phyloP scores from a whole-genome alignment of 1,140 invertebrate genomes.

The Drosophila nigrodunni region DNA sequence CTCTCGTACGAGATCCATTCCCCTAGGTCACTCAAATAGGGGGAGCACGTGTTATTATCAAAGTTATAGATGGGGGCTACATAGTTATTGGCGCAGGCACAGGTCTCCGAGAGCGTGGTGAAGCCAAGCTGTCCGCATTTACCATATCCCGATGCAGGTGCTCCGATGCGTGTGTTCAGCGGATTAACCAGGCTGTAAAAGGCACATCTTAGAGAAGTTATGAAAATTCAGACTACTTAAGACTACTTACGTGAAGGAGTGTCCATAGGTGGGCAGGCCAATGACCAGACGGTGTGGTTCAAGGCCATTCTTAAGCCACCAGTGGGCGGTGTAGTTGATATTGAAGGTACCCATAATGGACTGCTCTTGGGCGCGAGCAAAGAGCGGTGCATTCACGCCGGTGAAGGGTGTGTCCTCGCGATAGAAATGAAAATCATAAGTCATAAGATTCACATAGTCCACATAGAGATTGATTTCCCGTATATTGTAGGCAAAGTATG shows the following conservation, averaged over 20 bases:
- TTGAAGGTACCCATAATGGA: constrained; percentile 91
- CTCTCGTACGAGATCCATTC: constrained; percentile 97
- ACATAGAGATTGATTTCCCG: constrained; percentile 91
- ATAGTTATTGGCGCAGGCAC: constrained; percentile 87
- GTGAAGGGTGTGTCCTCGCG: constrained; percentile 91
- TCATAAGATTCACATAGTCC: constrained; percentile 95
- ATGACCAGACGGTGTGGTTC: constrained; percentile 93
- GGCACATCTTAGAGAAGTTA: neutral
- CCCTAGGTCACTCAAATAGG: constrained; percentile 89
- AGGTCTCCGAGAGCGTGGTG: constrained; percentile 89
- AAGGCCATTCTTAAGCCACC: constrained; percentile 93
- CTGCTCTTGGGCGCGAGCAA: constrained; percentile 86
- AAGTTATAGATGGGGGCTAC: constrained; percentile 86
- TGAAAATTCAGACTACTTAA: neutral
- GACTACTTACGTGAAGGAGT: constrained; percentile 88
- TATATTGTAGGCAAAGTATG: constrained; percentile 91
- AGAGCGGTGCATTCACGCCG: constrained; percentile 92
- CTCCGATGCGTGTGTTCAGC: constrained; percentile 88
- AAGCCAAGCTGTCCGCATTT: constrained; percentile 89
- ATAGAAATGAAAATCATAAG: constrained; percentile 95
- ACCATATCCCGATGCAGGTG: constrained; percentile 90
- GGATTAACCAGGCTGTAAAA: constrained; percentile 88
- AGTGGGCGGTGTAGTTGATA: constrained; percentile 92
- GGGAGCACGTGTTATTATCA: constrained; percentile 90
- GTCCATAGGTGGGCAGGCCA: constrained; percentile 96